Conservation (phyloP, 1,140 invertebrate species). For the Uloborus diversus region DNA sequence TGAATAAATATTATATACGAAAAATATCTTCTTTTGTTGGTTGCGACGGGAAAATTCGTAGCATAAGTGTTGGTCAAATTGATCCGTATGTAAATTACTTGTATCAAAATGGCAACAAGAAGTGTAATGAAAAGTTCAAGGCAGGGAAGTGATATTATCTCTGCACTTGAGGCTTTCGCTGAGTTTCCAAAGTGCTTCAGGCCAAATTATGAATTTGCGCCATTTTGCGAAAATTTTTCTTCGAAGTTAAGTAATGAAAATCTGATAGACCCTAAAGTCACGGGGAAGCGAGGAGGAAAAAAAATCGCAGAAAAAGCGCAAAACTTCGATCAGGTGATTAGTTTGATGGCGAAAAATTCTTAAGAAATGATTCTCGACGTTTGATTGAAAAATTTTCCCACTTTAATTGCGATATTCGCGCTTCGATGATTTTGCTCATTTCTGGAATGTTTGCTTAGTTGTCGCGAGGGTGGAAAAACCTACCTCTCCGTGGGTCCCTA, state of each 20-base stretch:
- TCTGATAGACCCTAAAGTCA: neutral
- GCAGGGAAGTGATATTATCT: neutral
- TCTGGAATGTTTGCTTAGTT: conserved; percentile 34
- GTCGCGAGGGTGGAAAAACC: neutral
- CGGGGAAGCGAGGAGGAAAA: neutral
- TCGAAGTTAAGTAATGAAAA: neutral
- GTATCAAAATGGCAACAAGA: neutral
- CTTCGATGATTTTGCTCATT: conserved; percentile 26
- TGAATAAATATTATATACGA: too few relatives aligned
- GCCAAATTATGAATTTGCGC: conserved; percentile 26
- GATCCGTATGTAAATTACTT: conserved; percentile 7
- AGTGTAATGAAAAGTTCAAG: conserved; percentile 16
- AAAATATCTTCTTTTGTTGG: too few relatives aligned
- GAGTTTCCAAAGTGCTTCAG: too few relatives aligned
- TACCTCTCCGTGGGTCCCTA: neutral
- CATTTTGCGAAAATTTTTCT: neutral
- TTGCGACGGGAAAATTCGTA: conserved; percentile 8
- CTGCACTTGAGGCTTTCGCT: neutral
- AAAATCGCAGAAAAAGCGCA: neutral
- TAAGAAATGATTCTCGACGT: conserved; percentile 6
- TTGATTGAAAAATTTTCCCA: conserved; percentile 34
- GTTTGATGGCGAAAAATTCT: conserved; percentile 16
- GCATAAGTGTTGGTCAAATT: neutral
- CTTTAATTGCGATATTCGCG: conserved; percentile 26
- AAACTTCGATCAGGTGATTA: conserved; percentile 4